Percentiles rank a stretch among this genome's conserved stretches.
Evolutionary conservation across 2,888 invertebrate genomes (phyloP).

Genomic region (Cataglyphis livida): DNA sequence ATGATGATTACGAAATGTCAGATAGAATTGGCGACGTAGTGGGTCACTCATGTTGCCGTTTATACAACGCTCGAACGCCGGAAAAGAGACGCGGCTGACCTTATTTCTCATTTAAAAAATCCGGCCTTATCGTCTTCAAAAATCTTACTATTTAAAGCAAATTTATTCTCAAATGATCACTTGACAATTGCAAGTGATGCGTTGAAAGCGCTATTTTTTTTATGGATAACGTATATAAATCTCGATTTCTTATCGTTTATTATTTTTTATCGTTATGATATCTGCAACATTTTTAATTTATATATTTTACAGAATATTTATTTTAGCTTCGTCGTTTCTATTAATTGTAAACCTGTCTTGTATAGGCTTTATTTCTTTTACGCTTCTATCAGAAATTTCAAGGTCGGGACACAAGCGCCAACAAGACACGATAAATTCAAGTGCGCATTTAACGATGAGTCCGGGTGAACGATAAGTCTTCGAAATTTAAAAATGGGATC

Average conservation of each 20-base stretch:
- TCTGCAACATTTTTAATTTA: not conserved
- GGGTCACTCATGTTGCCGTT: slow-evolving; percentile 67
- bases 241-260: not conserved
- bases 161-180: not conserved
- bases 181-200: no score
- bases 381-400: not conserved
- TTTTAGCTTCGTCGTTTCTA: not conserved
- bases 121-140: not conserved
- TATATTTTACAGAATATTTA: not conserved
- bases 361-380: not conserved
- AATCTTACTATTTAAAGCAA: not conserved
- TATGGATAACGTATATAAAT: not conserved
- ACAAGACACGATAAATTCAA: slow-evolving; percentile 9
- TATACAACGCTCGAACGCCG: slow-evolving; percentile 9
- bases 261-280: not conserved
- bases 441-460: not conserved
- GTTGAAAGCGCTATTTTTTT: not conserved
- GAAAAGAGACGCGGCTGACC: slow-evolving; percentile 26
- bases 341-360: not conserved
- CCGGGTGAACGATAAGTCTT: not conserved
- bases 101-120: not conserved
- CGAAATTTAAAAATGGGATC: not conserved
- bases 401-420: not conserved
- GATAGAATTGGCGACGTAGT: slow-evolving; percentile 65
- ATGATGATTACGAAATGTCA: slow-evolving; percentile 79